Base-by-base conservation (phyloP, 2,797 vertebrate species). In the Neostethus bicornis region DNA sequence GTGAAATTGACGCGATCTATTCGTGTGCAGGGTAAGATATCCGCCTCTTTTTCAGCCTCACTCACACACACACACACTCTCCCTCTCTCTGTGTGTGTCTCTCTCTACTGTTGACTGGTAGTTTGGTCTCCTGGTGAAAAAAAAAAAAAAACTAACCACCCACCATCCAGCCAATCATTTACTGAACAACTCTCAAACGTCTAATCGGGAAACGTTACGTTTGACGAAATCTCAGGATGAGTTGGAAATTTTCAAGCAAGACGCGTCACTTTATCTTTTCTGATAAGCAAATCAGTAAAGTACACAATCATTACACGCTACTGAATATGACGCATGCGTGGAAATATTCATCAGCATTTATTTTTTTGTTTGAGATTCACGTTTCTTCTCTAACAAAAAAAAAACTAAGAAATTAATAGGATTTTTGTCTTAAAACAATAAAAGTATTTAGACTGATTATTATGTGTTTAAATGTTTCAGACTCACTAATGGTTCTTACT, bases 251-350 rank as follows among this genome's bases (percentile, higher is more conserved):
- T 71, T 66, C 17, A 68, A 80, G 45, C 38, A 25, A 25, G 76
- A 87, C 87, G 89, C 90, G 88, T 91, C 87, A 90, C 24, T 38
- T 44, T 13, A n/a, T n/a, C n/a, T 51, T 23, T 47, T 7, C 41
- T 43, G 78, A 89, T 79, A 77, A 80, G 43, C 35, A 43, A 56
- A 57, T 39, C 10, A 44, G 5, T 3, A 29, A 56, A 57, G 24
- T n/a, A 42, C 24, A 54, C 32, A 52, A 55, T 52, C 14, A 42
- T 21, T 3, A 31, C 45, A 7, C 38, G 45, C 38, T 75, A 74
- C 24, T 61, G 42, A 1, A 2, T 2, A 0, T 32, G 16, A 39
- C 13, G 14, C 10, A 34, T 19, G 3, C 19, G 1, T 6, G 4
- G 4, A 17, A 16, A 7, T 28, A n/a, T n/a, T n/a, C n/a, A n/a